Evolutionary conservation across 2,113 vertebrate genomes (phyloP), one percentile per base, ranked within the genome.

Genomic region (Baryphthengus martii): DNA sequence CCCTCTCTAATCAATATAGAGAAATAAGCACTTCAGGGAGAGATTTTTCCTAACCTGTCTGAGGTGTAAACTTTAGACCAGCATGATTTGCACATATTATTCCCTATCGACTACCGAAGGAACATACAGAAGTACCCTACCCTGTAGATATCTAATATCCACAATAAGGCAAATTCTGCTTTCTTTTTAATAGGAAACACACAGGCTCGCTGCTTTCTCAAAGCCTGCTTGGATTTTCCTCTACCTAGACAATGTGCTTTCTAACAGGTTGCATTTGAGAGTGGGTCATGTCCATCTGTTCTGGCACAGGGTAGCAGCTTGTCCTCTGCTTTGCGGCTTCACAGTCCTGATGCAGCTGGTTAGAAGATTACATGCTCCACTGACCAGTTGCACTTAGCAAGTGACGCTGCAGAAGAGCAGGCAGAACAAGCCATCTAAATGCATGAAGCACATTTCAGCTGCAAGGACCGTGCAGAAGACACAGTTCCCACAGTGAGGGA

Each of bases 181-280:
- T 72, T 68, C 37, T 39, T 17, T 33, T 88, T 20, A 17, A 45
- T 7, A 40, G 17, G 19, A 37, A 45, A 63, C 76, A 6, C 14
- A 55, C 8, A 17, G 11, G 21, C 68, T 31, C 9, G 17, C 15
- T n/a, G 19, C 8, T 8, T 7, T 75, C 39, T 55, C 42, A 72
- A 63, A 91, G 52, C 3, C 35, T 65, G 5, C 59, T 82, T 33
- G 29, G 9, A 59, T 79, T 42, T 82, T 44, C 4, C 45, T 83
- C 2, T 29, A 82, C 16, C 10, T 55, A 35, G 37, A 45, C 24
- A 79, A 14, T 35, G n/a, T 2, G 14, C 6, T 49, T 65, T 76
- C 39, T 39, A 65, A 52, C 0, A 0, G 59, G 16, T 47, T 18
- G 8, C 11, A 21, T 67, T 45, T 58, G 9, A 58, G 31, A 52